Evolutionary conservation across 2,113 vertebrate genomes (phyloP).

Genomic region (Megaptera novaeangliae): DNA sequence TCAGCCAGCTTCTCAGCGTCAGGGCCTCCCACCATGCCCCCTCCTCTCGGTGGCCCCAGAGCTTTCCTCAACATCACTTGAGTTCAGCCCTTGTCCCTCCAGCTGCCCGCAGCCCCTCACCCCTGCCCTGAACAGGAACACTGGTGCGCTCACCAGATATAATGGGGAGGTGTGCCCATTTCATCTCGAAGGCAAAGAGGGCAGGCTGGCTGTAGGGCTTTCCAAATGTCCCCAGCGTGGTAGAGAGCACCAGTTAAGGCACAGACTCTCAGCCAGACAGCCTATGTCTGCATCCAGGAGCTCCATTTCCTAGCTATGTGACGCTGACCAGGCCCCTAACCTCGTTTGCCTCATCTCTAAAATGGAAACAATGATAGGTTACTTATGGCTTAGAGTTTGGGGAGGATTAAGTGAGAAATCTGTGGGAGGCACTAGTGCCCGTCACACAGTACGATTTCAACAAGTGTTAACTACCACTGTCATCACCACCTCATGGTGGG

Average conservation of each 20-base stretch:
- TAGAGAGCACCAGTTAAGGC: rapidly evolving
- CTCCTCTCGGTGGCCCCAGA: not conserved
- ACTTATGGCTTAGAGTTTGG: not conserved
- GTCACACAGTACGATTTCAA: not conserved
- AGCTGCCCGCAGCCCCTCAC: not conserved
- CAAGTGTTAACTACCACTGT: rapidly evolving
- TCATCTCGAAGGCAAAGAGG: not conserved
- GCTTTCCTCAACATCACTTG: not conserved
- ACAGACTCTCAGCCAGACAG: not conserved
- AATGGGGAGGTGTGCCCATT: no score
- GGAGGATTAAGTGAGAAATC: not conserved
- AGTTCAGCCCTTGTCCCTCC: not conserved
- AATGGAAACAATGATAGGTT: not conserved
- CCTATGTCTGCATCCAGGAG: not conserved
- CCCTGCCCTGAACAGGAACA: not conserved
- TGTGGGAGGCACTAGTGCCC: not conserved
- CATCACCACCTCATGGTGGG: rapidly evolving
- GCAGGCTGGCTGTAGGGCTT: not conserved
- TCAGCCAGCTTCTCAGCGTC: not conserved
- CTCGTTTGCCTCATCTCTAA: not conserved
- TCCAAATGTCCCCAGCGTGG: not conserved
- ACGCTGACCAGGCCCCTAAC: not conserved
- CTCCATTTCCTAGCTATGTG: not conserved
- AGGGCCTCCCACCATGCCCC: not conserved
- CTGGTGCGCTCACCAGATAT: no score